These are phyloP conservation scores for Agriopis marginaria DNA, from an alignment of 2,888 invertebrate genomes.

Conservation along the genomic window DNA sequence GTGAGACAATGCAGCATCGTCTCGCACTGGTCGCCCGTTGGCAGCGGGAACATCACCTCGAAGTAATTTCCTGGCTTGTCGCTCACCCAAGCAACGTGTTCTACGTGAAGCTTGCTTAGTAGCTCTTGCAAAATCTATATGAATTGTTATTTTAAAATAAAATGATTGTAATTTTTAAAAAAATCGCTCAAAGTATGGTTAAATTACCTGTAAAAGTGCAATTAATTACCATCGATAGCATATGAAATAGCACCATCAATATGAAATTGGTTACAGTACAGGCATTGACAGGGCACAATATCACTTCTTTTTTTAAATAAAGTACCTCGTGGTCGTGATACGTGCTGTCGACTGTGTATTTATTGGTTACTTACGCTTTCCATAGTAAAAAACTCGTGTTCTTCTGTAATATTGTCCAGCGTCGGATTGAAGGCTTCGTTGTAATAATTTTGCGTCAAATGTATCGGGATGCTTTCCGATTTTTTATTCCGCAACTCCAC, in stretches of 20 bases:
- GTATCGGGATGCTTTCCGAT: constrained; percentile 72
- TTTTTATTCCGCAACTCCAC: constrained; percentile 76
- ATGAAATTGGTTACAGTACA: no score
- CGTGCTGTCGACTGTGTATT: no score
- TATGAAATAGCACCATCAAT: no score
- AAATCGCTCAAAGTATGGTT: no score
- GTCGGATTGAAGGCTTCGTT: constrained; percentile 68
- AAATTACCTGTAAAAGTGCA: no score
- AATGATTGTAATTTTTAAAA: no score
- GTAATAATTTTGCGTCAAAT: constrained; percentile 73
- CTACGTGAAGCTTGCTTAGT: constrained; percentile 88
- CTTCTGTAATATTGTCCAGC: constrained; percentile 74
- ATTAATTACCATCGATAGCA: no score
- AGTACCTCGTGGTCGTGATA: no score
- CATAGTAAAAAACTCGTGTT: constrained; percentile 88
- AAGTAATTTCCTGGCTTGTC: constrained; percentile 89
- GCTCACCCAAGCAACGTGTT: constrained; percentile 90
- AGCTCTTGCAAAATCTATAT: constrained; percentile 89
- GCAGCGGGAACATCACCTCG: constrained; percentile 90
- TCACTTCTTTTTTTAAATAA: no score
- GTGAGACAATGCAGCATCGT: constrained; percentile 91
- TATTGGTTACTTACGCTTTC: constrained; percentile 85
- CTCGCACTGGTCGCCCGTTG: constrained; percentile 90
- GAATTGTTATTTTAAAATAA: neutral
- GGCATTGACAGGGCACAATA: no score